These are phyloP conservation scores for Tipula helvola DNA, from an alignment of 2,888 invertebrate genomes.

Conservation along the genomic window DNA sequence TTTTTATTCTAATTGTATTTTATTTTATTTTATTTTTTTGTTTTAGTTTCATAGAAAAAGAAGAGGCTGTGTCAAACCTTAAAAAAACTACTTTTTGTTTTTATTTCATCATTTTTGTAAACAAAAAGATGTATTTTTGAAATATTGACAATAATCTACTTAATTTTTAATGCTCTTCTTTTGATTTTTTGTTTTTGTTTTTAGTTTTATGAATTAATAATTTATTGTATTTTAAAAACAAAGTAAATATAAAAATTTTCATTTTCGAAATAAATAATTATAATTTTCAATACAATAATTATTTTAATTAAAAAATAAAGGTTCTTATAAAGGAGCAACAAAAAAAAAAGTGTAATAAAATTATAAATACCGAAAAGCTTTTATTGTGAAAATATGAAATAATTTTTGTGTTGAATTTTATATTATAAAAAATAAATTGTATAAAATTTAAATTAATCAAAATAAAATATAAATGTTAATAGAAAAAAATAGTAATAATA, in stretches of 20 bases:
- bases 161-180: not conserved
- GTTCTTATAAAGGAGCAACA: too few relatives aligned
- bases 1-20: not conserved
- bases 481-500: not conserved
- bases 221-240: not conserved
- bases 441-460: not conserved
- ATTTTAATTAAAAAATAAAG: not conserved
- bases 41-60: not conserved
- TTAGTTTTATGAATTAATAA: constrained; percentile 4
- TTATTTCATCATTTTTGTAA: not conserved
- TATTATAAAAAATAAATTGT: not conserved
- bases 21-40: not conserved
- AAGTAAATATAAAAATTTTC: not conserved
- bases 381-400: not conserved
- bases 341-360: not conserved
- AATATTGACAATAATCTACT: constrained; percentile 4
- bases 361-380: not conserved
- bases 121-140: not conserved
- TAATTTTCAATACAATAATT: not conserved
- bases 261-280: not conserved
- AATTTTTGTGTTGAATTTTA: not conserved
- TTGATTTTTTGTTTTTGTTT: not conserved
- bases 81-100: not conserved
- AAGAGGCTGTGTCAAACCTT: not conserved
- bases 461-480: not conserved